Conservation (phyloP, 2,888 invertebrate species). For the Toxonevra muliebris region DNA sequence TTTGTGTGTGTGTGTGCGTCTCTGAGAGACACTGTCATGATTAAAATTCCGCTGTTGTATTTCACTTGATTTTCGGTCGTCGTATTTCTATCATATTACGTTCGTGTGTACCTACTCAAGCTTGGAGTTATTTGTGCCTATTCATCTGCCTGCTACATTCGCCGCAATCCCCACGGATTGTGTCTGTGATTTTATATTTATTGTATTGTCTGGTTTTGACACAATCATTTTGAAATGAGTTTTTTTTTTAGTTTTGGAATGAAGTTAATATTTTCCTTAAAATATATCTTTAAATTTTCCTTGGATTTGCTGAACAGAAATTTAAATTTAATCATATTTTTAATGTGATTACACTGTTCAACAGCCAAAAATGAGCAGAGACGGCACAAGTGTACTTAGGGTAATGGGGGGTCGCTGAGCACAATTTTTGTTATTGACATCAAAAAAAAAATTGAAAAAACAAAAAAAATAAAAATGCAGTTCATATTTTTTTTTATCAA, state of each 20-base stretch:
- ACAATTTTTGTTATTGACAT: no score
- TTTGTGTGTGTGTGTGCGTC: slow-evolving; percentile 14
- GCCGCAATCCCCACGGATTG: slow-evolving; percentile 33
- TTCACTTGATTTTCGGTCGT: background rate
- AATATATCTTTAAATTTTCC: no score
- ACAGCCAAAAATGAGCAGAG: no score
- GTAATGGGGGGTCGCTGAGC: no score
- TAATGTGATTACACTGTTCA: no score
- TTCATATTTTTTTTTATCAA: no score
- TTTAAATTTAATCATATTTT: no score
- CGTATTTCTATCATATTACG: slow-evolving; percentile 19
- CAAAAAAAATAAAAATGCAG: no score
- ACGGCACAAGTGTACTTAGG: no score
- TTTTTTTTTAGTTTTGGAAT: background rate
- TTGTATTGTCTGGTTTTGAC: slow-evolving; percentile 33
- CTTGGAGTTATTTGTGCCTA: background rate
- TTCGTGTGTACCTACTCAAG: slow-evolving; percentile 13
- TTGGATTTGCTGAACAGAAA: no score
- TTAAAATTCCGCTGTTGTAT: slow-evolving; percentile 8
- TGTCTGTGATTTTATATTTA: slow-evolving; percentile 38
- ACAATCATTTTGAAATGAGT: slow-evolving; percentile 38
- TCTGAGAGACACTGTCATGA: slow-evolving; percentile 19
- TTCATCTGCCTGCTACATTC: slow-evolving; percentile 11
- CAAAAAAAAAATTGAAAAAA: no score
- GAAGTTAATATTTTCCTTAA: slow-evolving; percentile 1